Conservation (phyloP, 2,888 invertebrate species). For the Athripsodes cinereus region DNA sequence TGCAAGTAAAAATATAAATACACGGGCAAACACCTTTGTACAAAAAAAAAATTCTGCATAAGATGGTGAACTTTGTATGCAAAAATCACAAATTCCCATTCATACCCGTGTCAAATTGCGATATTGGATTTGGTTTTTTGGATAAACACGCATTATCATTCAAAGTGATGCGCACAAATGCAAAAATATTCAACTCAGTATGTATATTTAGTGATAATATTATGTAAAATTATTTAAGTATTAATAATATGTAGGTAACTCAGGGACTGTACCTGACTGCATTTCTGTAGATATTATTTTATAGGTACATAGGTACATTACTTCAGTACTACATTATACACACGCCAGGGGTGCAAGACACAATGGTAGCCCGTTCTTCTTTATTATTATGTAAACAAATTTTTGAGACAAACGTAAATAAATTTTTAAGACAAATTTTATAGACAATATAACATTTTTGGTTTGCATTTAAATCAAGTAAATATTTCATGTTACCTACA, state of each 20-base stretch:
- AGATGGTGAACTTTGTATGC: conserved; percentile 17
- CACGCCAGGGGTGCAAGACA: too few relatives aligned
- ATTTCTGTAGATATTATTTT: conserved; percentile 10
- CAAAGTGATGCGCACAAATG: conserved; percentile 16
- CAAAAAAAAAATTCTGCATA: background rate
- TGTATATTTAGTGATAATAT: background rate
- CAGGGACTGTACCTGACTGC: conserved; percentile 11
- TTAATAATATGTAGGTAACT: background rate
- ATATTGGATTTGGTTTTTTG: conserved; percentile 25
- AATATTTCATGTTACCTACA: too few relatives aligned
- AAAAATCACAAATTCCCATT: conserved; percentile 18
- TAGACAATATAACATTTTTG: too few relatives aligned
- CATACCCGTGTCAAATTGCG: conserved; percentile 21
- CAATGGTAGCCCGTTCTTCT: too few relatives aligned
- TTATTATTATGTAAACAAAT: too few relatives aligned
- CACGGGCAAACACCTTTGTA: background rate
- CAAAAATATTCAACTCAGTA: conserved; percentile 7
- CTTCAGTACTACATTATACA: too few relatives aligned
- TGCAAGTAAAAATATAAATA: too few relatives aligned
- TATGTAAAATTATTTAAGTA: background rate
- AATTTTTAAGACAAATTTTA: too few relatives aligned
- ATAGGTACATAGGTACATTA: background rate
- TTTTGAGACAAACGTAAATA: too few relatives aligned
- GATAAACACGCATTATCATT: conserved; percentile 25
- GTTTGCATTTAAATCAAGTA: too few relatives aligned